Base-by-base conservation (phyloP, 2,113 vertebrate species). In the Epinephelus cyanopodus region DNA sequence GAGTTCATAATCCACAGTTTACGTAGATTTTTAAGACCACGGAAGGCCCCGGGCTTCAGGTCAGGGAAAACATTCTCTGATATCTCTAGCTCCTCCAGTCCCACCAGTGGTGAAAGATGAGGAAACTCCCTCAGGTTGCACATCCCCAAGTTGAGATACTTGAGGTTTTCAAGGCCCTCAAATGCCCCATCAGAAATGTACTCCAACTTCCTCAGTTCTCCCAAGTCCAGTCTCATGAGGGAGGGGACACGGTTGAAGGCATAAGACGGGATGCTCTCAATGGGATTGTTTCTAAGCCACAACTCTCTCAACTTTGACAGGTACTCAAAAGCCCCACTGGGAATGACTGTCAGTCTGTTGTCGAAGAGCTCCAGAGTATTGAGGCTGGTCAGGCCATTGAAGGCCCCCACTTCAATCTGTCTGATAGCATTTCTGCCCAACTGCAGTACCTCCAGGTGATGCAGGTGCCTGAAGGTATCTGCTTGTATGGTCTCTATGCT, bases 1-100 rank as follows among this genome's bases (percentile, higher is more conserved):
- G 98, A 98, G 95, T 98, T 99, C 98, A 99, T 99, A 86, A 99
- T 98, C 98, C 98, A 99, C 9, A 99, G 95, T 91, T 99, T 99
- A 25, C 97, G 97, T 80, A 99, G 95, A 70, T 97, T 97, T 74
- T 96, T 97, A 17, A 99, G 95, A 57, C 98, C 98, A 23, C 95
- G 96, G 93, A 99, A 99, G 33, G 98, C 97, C 52, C 96, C 96
- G 0, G 98, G 98, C 52, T 97, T 96, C 85, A 99, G 96, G 77
- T 95, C 95, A 4, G 98, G 98, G 89, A 99, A 99, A 93, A 98
- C 93, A 80, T 99, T 99, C 77, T 98, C 98, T 3, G 98, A 99
- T 95, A 99, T 98, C 93, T 99, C 98, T 72, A 99, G 92, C 87
- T 99, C 98, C 95, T 99, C 98, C 88, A 99, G 86, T 71, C 98